Conservation (phyloP, 2,113 vertebrate genomes). For the Alligator mississippiensis region DNA sequence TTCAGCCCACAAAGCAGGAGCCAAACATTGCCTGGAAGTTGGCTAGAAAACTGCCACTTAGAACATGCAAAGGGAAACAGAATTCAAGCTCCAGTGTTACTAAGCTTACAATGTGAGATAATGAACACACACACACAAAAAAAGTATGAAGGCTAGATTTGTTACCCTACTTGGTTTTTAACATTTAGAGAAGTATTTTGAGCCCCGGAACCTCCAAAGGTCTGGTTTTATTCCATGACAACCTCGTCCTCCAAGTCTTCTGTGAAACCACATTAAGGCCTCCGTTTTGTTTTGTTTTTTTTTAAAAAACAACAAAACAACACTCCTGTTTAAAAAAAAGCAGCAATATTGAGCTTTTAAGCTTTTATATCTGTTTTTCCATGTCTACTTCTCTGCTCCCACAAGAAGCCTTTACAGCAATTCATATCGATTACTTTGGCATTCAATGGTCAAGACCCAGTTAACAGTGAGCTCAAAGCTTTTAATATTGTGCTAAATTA, state of each 20-base stretch:
- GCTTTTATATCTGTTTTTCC: background rate
- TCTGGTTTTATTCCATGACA: background rate
- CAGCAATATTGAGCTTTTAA: background rate
- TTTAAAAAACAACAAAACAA: background rate
- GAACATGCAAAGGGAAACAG: too few species aligned
- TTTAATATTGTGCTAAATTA: slow-evolving; percentile 49
- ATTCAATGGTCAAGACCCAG: slow-evolving; percentile 5
- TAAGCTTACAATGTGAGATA: too few species aligned
- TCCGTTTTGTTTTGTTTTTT: background rate
- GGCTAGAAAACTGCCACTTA: too few species aligned
- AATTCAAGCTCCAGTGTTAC: too few species aligned
- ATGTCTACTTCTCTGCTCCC: background rate
- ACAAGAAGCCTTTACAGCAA: background rate
- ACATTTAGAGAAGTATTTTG: too few species aligned
- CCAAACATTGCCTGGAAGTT: too few species aligned
- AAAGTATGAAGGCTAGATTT: too few species aligned
- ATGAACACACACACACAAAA: too few species aligned
- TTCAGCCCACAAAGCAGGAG: too few species aligned
- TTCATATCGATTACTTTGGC: slow-evolving; percentile 7
- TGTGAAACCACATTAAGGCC: too few species aligned
- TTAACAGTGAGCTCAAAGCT: slow-evolving; percentile 31
- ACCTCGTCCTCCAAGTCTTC: background rate
- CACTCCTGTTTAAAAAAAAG: slow-evolving; percentile 6
- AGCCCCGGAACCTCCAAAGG: background rate
- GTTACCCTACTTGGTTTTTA: too few species aligned